Conservation (phyloP, 2,113 vertebrate genomes). For the Raja brachyura region DNA sequence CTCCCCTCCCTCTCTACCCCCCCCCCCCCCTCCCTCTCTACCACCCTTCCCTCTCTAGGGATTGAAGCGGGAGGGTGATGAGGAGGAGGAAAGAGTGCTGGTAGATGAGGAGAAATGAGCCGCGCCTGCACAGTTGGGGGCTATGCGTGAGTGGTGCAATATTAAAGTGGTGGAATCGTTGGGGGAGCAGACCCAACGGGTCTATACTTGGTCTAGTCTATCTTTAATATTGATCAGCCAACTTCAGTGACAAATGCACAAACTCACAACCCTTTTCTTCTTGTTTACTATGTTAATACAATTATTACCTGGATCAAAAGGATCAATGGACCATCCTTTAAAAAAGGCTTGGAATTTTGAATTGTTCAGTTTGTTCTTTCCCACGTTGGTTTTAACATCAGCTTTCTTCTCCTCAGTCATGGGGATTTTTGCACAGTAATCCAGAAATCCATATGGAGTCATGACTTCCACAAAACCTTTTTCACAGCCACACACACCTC, state of each 20-base stretch:
- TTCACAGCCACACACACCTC: slow-evolving; percentile 88
- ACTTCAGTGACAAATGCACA: not conserved
- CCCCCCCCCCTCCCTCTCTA: too few species aligned
- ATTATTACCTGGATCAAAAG: slow-evolving; percentile 80
- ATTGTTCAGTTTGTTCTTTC: slow-evolving; percentile 77
- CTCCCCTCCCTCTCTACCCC: too few species aligned
- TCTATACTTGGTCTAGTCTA: not conserved
- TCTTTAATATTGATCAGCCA: not conserved
- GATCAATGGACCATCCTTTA: slow-evolving; percentile 86
- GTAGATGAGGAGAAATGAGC: too few species aligned
- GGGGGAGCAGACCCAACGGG: too few species aligned
- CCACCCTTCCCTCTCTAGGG: too few species aligned
- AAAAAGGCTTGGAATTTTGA: slow-evolving; percentile 85
- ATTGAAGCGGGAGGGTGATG: too few species aligned
- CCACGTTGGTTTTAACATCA: slow-evolving; percentile 84
- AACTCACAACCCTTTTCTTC: not conserved
- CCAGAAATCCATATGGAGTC: slow-evolving; percentile 87
- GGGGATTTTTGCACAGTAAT: slow-evolving; percentile 94
- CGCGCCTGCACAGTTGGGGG: too few species aligned
- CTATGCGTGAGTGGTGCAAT: too few species aligned
- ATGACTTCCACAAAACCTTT: slow-evolving; percentile 89
- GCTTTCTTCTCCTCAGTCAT: slow-evolving; percentile 88
- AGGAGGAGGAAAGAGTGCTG: too few species aligned
- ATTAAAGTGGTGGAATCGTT: too few species aligned
- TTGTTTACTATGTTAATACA: not conserved